Evolutionary conservation across 2,113 vertebrate genomes (phyloP), one percentile per base, ranked within the genome.

Genomic region (Phalacrocorax brasilianus): DNA sequence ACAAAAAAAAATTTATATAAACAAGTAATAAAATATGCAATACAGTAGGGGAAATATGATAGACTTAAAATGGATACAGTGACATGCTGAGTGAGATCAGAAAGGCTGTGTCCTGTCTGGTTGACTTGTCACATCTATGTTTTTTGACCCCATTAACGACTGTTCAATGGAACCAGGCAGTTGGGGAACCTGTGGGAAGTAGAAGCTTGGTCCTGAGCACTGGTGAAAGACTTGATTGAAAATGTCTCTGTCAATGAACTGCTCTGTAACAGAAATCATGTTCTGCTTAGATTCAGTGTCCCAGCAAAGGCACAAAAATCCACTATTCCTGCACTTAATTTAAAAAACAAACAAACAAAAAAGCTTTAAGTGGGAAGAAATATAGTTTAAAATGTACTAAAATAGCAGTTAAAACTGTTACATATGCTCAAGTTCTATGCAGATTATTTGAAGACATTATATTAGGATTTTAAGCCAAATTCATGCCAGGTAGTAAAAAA

Each of bases 31-130:
- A 81, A 87, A 77, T 52, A 76, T 16, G 21, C 42, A 38, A 7
- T 10, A 8, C 11, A 30, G 4, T 23, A n/a, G 27, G 19, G 10
- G 5, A 17, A 62, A 24, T 66, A 45, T 0, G 0, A 17, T 53
- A 71, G 55, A 56, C 5, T 56, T 91, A 16, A 15, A 66, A 3
- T 61, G 14, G 35, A 45, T 77, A 12, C 7, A 58, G 40, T 40
- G 33, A 40, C 0, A 0, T 49, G 30, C 23, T 73, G 53, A 71
- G 32, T 77, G 33, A 63, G 45, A 33, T 67, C 78, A 58, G 45
- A 58, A 70, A 81, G 61, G 11, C n/a, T 45, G 5, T 62, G 8
- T 56, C 50, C 63, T 75, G 9, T 71, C 52, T 82, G 52, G n/a
- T 77, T 52, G 42, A 87, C 58, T 71, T 88, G 65, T 40, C 45